phyloP scores from a whole-genome alignment of 2,113 vertebrate genomes.

The Vanacampus margaritifer region DNA sequence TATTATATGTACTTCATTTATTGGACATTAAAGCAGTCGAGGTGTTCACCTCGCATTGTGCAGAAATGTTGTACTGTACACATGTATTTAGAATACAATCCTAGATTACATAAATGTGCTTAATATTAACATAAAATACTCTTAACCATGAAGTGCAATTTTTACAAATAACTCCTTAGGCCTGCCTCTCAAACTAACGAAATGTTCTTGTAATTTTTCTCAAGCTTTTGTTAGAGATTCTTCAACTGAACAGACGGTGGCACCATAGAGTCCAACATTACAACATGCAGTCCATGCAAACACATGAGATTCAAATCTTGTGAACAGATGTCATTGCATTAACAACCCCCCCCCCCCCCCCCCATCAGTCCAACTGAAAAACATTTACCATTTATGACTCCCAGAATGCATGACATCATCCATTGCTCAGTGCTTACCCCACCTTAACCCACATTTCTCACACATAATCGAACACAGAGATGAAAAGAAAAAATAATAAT shows the following conservation, averaged over 20 bases:
- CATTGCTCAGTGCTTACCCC: not conserved
- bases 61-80: not conserved
- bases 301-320: not conserved
- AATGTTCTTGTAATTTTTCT: not conserved
- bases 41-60: too few species aligned
- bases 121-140: not conserved
- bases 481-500: not conserved
- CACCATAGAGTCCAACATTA: conserved; percentile 18
- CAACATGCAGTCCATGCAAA: conserved; percentile 4
- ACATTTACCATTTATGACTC: conserved; percentile 38
- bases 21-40: too few species aligned
- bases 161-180: too few species aligned
- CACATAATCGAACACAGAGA: conserved; percentile 1
- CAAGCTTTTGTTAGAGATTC: not conserved
- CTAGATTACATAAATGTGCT: not conserved
- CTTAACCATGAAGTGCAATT: not conserved
- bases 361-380: conserved; percentile 24
- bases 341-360: conserved; percentile 6
- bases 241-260: conserved; percentile 13
- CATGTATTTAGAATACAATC: not conserved
- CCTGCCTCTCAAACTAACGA: not conserved
- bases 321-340: conserved; percentile 11
- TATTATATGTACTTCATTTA: too few species aligned
- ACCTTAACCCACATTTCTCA: conserved; percentile 1
- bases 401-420: conserved; percentile 43